Evolutionary conservation across 2,888 invertebrate genomes (phyloP).

Genomic region (Tipula vernalis): DNA sequence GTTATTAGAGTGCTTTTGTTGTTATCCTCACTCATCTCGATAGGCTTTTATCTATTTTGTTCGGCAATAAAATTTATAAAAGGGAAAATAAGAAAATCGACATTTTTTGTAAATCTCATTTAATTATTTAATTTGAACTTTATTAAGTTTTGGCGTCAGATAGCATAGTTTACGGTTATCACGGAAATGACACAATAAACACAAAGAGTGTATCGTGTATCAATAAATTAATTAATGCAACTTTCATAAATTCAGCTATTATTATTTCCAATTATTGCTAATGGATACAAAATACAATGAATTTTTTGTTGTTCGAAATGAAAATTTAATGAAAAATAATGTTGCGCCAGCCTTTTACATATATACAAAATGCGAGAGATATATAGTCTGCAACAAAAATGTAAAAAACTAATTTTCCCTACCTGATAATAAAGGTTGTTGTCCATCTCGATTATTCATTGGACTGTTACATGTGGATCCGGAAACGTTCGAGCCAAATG

Average conservation of each 20-base stretch:
- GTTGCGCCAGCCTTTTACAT: neutral
- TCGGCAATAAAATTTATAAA: neutral
- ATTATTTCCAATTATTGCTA: neutral
- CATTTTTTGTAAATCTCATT: neutral
- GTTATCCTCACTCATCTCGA: neutral
- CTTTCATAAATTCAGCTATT: neutral
- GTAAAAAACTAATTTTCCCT: neutral
- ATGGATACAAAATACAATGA: neutral
- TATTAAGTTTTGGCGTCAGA: neutral
- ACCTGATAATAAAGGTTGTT: constrained; percentile 26
- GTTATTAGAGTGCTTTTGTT: neutral
- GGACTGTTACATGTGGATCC: constrained; percentile 35
- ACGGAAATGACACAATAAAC: neutral
- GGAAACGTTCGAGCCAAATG: constrained; percentile 33
- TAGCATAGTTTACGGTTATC: too few species aligned
- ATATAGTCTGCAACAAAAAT: neutral
- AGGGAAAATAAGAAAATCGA: neutral
- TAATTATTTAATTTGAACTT: neutral
- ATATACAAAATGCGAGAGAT: neutral
- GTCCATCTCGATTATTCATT: constrained; percentile 33
- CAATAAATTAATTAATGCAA: neutral
- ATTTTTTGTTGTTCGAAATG: neutral
- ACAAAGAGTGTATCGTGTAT: neutral
- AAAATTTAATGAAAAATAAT: neutral
- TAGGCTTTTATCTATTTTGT: neutral